Evolutionary conservation across 1,140 invertebrate genomes (phyloP), one percentile per base, ranked within the genome.

Genomic region (Anoplolepis gracilipes): DNA sequence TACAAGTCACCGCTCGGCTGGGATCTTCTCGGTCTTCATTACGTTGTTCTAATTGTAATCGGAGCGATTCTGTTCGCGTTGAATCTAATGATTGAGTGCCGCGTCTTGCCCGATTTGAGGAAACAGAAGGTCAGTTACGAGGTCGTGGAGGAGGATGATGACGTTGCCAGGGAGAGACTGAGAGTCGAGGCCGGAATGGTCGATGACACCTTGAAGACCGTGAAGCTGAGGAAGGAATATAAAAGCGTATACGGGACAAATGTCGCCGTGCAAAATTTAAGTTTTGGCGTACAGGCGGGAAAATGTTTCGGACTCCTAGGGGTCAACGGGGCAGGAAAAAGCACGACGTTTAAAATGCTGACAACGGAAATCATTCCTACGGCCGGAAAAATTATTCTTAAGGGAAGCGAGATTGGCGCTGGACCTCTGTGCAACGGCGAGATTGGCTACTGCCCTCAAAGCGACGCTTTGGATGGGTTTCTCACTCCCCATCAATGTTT

Each of bases 231-330:
- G 77, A 95, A 95, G 85, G 92, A 92, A 62, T 96, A 95, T 92
- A 92, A 87, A 3, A 92, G 93, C 42, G 93, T 95, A 72, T 92
- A 92, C 22, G 95, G 94, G 0, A 94, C 85, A 1, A 93, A 94
- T 73, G 90, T 94, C 0, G 97, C 97, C 1, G 97, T 98, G 0
- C 96, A 97, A 79, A 95, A 96, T 61, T 90, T 98, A 1, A 97
- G 96, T 91, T 96, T 98, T 90, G 96, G 96, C 0, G 97, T 98
- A 0, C 95, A 96, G 62, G 94, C 96, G n/a, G 97, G 97, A 2
- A 97, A 98, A 94, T 98, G 98, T 93, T 98, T 98, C 95, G 98
- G 98, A 2, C 94, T 98, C 22, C 92, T 98, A 2, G 98, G 98
- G 1, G 94, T 96, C 1, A 96, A 97, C 86, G 98, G 98, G 0